These are phyloP conservation scores for Drosophila pegasa DNA, from an alignment of 2,888 invertebrate species.

Conservation along the genomic window DNA sequence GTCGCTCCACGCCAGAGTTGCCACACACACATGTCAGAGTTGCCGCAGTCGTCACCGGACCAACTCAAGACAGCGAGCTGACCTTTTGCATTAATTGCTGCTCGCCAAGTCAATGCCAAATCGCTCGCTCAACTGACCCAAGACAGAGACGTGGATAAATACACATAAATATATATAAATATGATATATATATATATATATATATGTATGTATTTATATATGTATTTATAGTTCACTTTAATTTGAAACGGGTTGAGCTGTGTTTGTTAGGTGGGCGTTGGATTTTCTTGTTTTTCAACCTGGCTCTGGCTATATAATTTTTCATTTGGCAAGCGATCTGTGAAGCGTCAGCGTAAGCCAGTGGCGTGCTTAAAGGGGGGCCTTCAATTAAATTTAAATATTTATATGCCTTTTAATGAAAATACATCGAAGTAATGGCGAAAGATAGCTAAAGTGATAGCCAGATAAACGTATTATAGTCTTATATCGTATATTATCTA, in stretches of 20 bases:
- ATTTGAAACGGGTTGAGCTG: slow-evolving; percentile 29
- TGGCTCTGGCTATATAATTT: slow-evolving; percentile 41
- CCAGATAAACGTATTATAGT: too few species aligned
- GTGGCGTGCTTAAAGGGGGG: slow-evolving; percentile 26
- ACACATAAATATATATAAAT: slow-evolving; percentile 8
- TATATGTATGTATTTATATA: neutral
- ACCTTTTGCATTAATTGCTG: slow-evolving; percentile 77
- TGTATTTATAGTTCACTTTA: slow-evolving; percentile 17
- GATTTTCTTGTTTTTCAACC: slow-evolving; percentile 57
- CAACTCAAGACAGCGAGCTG: slow-evolving; percentile 35
- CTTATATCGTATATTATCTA: too few species aligned
- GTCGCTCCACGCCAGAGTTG: slow-evolving; percentile 6
- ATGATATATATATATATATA: neutral
- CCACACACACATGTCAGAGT: slow-evolving; percentile 24
- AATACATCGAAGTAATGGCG: too few species aligned
- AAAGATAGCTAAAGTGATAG: too few species aligned
- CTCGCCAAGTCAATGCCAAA: slow-evolving; percentile 55
- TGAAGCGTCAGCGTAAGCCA: slow-evolving; percentile 23
- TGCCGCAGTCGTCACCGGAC: slow-evolving; percentile 28
- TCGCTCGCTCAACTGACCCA: slow-evolving; percentile 27
- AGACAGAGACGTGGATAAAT: slow-evolving; percentile 1
- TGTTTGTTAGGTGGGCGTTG: slow-evolving; percentile 62
- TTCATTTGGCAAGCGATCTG: slow-evolving; percentile 43
- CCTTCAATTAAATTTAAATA: too few species aligned
- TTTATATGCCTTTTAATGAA: too few species aligned